Evolutionary conservation across 2,113 vertebrate species (phyloP), one percentile per base, ranked within the genome.

Genomic region (Tautogolabrus adspersus): DNA sequence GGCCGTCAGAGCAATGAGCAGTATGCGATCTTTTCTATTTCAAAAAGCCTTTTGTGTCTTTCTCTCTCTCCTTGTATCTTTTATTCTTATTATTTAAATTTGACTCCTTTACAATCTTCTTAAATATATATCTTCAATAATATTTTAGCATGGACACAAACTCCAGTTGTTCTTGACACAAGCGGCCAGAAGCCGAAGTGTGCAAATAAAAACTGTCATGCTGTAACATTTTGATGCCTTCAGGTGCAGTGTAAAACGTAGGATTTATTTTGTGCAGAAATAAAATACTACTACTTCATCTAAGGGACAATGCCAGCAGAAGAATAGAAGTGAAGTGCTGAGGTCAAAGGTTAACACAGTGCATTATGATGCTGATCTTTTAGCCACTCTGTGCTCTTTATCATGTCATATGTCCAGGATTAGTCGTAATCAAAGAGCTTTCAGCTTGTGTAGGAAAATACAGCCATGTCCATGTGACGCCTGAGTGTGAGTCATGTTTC

Each of bases 381-480:
- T 7, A 40, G 49, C 34, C 22, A 26, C 23, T 72, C 61, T 46
- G 49, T 61, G 12, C 38, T 6, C 3, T 1, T 81, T 44, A 34
- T 64, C 44, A 13, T 16, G 23, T 56, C 13, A 78, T 77, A 84
- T 55, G 23, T 12, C 30, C 46, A 69, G 23, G 47, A 79, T 81
- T 66, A 77, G 82, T 88, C 74, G 55, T 15, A 10, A 49, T 54
- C 19, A 6, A 72, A 81, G 51, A 72, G 51, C 66, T 86, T 78
- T 70, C 59, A 72, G 68, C 51, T 44, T 72, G 38, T 66, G 34
- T 44, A 66, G 64, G 62, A 74, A 76, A 75, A 59, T 57, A 81
- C 61, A 19, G 67, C 40, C 44, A 21, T 75, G 66, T 66, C 55
- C 18, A 10, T 57, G 51, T 59, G 37, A 34, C 19, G 30, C 60